A percentile compares a stretch with the other conserved stretches of the same genome.
phyloP scores from a whole-genome alignment of 1,140 invertebrate species.

The Drosophila fuyamai region DNA sequence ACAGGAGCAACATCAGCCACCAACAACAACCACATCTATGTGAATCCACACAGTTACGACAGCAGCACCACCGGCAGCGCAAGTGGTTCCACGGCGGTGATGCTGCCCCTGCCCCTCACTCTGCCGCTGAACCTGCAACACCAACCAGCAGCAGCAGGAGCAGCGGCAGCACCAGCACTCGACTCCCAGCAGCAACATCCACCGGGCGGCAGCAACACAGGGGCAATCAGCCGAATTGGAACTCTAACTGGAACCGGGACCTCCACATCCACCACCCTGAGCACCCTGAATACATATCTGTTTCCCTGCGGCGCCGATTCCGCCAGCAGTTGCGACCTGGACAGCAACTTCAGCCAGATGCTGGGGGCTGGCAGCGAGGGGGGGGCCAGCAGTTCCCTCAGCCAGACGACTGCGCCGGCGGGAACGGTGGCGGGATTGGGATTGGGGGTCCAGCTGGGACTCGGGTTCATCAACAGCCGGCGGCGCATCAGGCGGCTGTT shows the following conservation, averaged over 20 bases:
- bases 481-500: constrained; percentile 73
- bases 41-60: constrained; percentile 81
- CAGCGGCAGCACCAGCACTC: constrained; percentile 6
- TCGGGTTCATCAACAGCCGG: constrained; percentile 78
- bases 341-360: constrained; percentile 83
- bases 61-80: constrained; percentile 66
- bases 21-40: constrained; percentile 82
- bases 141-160: constrained; percentile 14
- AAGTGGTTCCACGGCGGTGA: constrained; percentile 68
- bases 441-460: constrained; percentile 63
- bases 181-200: constrained; percentile 20
- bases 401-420: constrained; percentile 18
- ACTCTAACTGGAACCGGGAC: constrained; percentile 34
- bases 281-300: constrained; percentile 83
- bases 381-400: constrained; percentile 48
- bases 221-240: constrained; percentile 16
- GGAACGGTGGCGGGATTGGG: constrained; percentile 38
- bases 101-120: constrained; percentile 54
- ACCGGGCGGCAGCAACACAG: constrained; percentile 11
- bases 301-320: constrained; percentile 79
- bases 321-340: constrained; percentile 73
- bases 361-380: constrained; percentile 57
- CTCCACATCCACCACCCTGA: constrained; percentile 74
- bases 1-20: constrained; percentile 2
- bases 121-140: constrained; percentile 16